phyloP scores from a whole-genome alignment of 2,797 vertebrate genomes.

The Synaphobranchus kaupii region DNA sequence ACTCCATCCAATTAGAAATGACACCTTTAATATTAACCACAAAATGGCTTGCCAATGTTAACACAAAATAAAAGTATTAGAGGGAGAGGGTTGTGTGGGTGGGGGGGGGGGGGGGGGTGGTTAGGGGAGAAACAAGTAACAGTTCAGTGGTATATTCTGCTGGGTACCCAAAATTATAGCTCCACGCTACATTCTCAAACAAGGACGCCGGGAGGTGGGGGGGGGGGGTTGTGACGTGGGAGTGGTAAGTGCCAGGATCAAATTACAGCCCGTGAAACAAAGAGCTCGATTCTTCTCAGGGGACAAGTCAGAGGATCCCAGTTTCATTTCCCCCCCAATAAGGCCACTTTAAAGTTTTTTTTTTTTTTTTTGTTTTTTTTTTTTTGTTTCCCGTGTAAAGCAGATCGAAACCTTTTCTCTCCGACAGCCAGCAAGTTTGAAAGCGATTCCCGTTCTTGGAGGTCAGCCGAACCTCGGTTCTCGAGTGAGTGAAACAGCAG shows the following conservation, averaged over 20 bases:
- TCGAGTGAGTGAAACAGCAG: conserved; percentile 53
- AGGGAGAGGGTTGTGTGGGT: conserved; percentile 17
- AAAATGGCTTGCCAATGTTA: conserved; percentile 52
- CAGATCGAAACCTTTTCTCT: conserved; percentile 63
- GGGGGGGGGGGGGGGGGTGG: conserved; percentile 12
- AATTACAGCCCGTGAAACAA: conserved; percentile 64
- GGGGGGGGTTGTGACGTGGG: conserved; percentile 54
- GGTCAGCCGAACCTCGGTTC: not conserved
- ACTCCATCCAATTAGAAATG: conserved; percentile 56
- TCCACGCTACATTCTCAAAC: conserved; percentile 71
- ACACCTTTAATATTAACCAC: conserved; percentile 56
- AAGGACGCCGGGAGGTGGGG: conserved; percentile 50
- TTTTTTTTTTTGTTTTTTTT: conserved; percentile 48
- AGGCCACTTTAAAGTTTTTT: conserved; percentile 93
- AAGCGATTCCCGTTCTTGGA: conserved; percentile 30
- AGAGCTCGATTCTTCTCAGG: conserved; percentile 69
- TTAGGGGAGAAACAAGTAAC: conserved; percentile 24
- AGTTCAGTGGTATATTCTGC: conserved; percentile 58
- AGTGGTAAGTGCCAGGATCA: conserved; percentile 73
- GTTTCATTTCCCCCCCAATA: conserved; percentile 72
- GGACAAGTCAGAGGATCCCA: conserved; percentile 64
- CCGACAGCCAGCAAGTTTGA: conserved; percentile 35
- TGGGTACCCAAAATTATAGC: conserved; percentile 76
- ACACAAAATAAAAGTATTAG: conserved; percentile 48
- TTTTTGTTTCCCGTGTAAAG: conserved; percentile 70